Evolutionary conservation across 2,113 vertebrate genomes (phyloP).

Genomic region (Myiozetetes cayanensis): DNA sequence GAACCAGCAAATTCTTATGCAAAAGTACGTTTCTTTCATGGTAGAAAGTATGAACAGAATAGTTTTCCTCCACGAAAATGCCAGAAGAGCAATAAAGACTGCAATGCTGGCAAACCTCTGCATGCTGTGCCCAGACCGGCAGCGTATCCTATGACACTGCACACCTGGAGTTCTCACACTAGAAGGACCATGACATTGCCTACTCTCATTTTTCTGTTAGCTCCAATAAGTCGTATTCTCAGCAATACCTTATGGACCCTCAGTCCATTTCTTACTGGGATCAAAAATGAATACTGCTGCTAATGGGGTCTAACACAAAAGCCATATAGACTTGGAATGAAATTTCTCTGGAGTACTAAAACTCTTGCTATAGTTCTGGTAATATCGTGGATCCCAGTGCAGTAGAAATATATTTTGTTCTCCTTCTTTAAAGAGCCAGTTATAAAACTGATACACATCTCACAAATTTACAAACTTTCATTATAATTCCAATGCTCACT

Average conservation of each 20-base stretch:
- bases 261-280: background rate
- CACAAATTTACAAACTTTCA: slow-evolving; percentile 5
- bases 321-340: background rate
- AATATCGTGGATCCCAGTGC: background rate
- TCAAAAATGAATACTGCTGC: background rate
- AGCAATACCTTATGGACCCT: background rate
- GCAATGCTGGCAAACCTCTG: accelerated
- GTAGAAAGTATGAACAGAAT: background rate
- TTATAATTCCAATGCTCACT: background rate
- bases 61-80: background rate
- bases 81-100: background rate
- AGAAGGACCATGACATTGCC: background rate
- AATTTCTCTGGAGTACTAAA: background rate
- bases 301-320: background rate
- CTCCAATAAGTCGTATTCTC: background rate
- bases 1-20: background rate
- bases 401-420: background rate
- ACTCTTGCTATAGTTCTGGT: background rate
- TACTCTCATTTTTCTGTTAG: background rate
- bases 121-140: background rate
- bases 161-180: background rate
- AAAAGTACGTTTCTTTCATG: background rate
- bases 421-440: background rate
- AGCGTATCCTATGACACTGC: background rate
- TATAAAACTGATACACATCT: background rate